Evolutionary conservation across 2,113 vertebrate species (phyloP), one percentile per base, ranked within the genome.

Genomic region (Callionymus lyra): DNA sequence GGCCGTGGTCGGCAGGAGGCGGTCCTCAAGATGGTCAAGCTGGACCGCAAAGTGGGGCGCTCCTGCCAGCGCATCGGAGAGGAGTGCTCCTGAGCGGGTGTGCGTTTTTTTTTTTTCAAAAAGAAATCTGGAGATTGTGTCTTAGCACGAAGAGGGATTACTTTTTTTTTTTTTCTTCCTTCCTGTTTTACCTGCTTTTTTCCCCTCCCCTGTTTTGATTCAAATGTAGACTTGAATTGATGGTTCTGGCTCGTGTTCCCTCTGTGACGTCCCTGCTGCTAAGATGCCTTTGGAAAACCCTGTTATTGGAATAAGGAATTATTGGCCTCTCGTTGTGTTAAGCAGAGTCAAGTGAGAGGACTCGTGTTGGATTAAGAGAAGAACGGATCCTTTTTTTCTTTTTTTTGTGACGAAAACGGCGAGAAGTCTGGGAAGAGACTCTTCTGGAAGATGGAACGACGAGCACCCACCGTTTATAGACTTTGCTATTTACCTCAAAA

Each of bases 1-100:
- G 94, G 94, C 59, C 92, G 89, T 0, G 94, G 94, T 12, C 91
- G 93, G 1, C 91, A 98, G 85, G 94, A 98, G 77, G 94, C 94
- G 51, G 91, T 96, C 79, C 87, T 94, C 73, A 97, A 97, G 86
- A 97, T 98, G 94, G 94, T 98, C 77, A 98, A 98, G 83, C 87
- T 97, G 72, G 92, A 97, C 87, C 92, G 94, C 69, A 97, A 97
- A 85, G 92, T 98, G 86, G 94, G 94, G 81, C 89, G 94, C 79
- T 97, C 94, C 34, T 98, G 93, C 89, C 94, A 98, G 77, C 94
- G 94, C 83, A 97, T 98, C 11, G 94, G 94, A 14, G 94, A 98
- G 77, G 94, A 94, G 74, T 98, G 93, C 65, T 98, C 92, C 79
- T 98, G 92, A 74, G 51, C 56, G n/a, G n/a, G n/a, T n/a, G 12